These are phyloP conservation scores for Ceraclea dissimilis DNA, from an alignment of 2,888 invertebrate species.

Conservation along the genomic window DNA sequence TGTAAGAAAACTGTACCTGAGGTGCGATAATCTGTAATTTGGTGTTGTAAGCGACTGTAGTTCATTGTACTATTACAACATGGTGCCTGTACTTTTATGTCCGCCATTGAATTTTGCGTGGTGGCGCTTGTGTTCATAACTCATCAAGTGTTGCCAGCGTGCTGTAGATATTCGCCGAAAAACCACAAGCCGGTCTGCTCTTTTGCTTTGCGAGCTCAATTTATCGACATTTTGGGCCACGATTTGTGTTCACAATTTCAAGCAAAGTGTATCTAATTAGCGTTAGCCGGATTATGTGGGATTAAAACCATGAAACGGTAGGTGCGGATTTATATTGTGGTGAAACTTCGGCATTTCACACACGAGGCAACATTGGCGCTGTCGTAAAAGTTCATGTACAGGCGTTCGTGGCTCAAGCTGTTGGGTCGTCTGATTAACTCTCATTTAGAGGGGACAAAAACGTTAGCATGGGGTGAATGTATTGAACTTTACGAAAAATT, in stretches of 20 bases:
- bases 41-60: conserved; percentile 14
- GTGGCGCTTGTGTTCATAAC: conserved; percentile 12
- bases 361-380: neutral
- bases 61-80: conserved; percentile 7
- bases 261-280: too few relatives aligned
- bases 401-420: conserved; percentile 25
- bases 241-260: too few relatives aligned
- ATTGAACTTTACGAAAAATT: too few relatives aligned
- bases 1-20: neutral
- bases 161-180: neutral
- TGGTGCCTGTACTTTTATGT: conserved; percentile 30
- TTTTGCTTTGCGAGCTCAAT: too few relatives aligned
- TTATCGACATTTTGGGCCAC: too few relatives aligned
- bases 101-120: conserved; percentile 31
- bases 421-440: conserved; percentile 12
- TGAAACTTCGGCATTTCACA: too few relatives aligned
- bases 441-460: conserved; percentile 3
- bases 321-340: too few relatives aligned
- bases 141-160: neutral
- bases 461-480: too few relatives aligned
- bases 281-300: too few relatives aligned
- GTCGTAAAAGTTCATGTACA: conserved; percentile 9
- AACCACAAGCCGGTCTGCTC: too few relatives aligned
- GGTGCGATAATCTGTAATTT: neutral
- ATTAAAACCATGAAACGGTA: too few relatives aligned